A percentile compares a stretch with the other conserved stretches of the same genome.
phyloP scores from a whole-genome alignment of 2,888 invertebrate species.

The Nymphalis urticae region DNA sequence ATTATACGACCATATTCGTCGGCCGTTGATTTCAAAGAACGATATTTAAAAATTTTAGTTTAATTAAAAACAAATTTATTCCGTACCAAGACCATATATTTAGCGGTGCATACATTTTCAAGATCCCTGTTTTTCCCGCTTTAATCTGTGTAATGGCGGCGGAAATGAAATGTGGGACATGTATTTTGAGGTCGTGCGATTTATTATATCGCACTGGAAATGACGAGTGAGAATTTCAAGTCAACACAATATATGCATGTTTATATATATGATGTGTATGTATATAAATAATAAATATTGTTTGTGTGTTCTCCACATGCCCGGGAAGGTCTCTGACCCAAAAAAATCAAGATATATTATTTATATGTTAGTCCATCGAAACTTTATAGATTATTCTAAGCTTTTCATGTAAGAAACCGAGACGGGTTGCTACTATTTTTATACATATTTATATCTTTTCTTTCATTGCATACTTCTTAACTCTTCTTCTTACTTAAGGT shows the following conservation, averaged over 20 bases:
- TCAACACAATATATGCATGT: not conserved
- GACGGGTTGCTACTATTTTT: too few relatives aligned
- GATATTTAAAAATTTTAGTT: conserved; percentile 22
- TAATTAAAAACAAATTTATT: conserved; percentile 32
- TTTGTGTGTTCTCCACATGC: too few relatives aligned
- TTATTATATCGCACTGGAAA: conserved; percentile 20
- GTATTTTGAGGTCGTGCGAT: conserved; percentile 44
- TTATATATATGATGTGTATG: not conserved
- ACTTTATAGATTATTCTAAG: too few relatives aligned
- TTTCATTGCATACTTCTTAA: too few relatives aligned
- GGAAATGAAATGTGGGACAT: conserved; percentile 60
- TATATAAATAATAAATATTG: too few relatives aligned
- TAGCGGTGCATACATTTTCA: conserved; percentile 50
- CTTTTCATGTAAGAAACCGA: too few relatives aligned
- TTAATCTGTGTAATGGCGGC: conserved; percentile 72
- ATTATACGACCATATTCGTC: not conserved
- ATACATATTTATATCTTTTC: too few relatives aligned
- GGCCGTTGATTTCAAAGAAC: not conserved
- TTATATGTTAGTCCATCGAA: too few relatives aligned
- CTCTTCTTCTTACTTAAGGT: too few relatives aligned
- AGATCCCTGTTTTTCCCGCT: conserved; percentile 61
- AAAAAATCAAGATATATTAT: too few relatives aligned
- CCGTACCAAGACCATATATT: conserved; percentile 37
- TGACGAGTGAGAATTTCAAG: not conserved
- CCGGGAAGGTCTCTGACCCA: too few relatives aligned